Evolutionary conservation across 2,113 vertebrate genomes (phyloP).

Genomic region (Cyanistes caeruleus): DNA sequence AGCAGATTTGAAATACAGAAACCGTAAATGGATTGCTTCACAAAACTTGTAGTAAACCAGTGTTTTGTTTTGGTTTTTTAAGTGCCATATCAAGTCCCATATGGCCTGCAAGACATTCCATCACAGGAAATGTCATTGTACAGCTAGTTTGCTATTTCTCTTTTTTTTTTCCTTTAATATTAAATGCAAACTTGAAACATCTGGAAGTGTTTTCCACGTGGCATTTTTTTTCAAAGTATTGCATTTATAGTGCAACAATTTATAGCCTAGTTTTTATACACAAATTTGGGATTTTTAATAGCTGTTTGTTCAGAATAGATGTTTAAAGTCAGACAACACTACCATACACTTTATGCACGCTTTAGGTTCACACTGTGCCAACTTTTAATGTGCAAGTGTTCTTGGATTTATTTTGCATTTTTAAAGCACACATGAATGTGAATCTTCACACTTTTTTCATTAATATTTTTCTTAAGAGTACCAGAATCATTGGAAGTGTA

Average conservation of each 20-base stretch:
- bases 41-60: conserved; percentile 46
- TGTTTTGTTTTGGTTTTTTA: background rate
- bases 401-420: background rate
- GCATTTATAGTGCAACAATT: conserved; percentile 71
- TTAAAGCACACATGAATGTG: conserved; percentile 63
- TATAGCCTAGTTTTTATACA: conserved; percentile 76
- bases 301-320: conserved; percentile 61
- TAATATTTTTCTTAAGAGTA: conserved; percentile 2
- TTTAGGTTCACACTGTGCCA: conserved; percentile 72
- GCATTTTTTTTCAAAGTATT: conserved; percentile 70
- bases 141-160: conserved; percentile 27
- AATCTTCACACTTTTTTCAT: conserved; percentile 43
- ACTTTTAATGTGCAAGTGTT: conserved; percentile 39
- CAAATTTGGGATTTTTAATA: conserved; percentile 63
- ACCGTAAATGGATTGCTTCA: conserved; percentile 21
- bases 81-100: background rate
- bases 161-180: background rate
- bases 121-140: background rate
- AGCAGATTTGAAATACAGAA: conserved; percentile 56
- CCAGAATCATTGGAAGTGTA: background rate
- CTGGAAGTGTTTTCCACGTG: conserved; percentile 68
- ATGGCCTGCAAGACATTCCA: conserved; percentile 35
- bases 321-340: conserved; percentile 11
- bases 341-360: background rate
- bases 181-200: conserved; percentile 69